Conservation (phyloP, 2,113 vertebrate genomes). For the Odocoileus virginianus region DNA sequence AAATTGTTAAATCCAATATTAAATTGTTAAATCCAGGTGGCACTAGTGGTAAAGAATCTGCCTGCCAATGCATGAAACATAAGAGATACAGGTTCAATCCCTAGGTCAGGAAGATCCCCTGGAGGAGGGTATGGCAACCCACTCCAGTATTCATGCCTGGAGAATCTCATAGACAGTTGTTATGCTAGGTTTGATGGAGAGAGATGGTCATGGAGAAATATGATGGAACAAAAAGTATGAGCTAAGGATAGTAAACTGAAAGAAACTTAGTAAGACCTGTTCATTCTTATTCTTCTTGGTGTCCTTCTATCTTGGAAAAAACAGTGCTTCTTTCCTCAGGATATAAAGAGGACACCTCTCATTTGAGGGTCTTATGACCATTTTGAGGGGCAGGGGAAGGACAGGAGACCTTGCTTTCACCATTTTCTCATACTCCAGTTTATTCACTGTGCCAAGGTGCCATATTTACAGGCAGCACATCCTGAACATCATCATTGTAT, state of each 20-base stretch:
- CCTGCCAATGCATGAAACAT: not conserved
- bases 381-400: not conserved
- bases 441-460: not conserved
- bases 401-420: not conserved
- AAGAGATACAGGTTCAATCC: not conserved
- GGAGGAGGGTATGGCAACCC: not conserved
- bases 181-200: not conserved
- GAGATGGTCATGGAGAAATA: not conserved
- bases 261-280: not conserved
- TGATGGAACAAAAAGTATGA: not conserved
- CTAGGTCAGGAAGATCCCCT: not conserved
- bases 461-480: not conserved
- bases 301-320: not conserved
- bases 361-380: not conserved
- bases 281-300: not conserved
- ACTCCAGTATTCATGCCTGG: not conserved
- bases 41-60: not conserved
- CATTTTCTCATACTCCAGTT: not conserved
- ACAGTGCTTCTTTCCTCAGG: not conserved
- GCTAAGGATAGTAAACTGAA: not conserved
- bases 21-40: not conserved
- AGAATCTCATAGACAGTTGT: not conserved
- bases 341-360: not conserved
- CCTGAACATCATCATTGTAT: not conserved
- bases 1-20: not conserved